These are phyloP conservation scores for Ardeotis arabs DNA, from an alignment of 2,113 vertebrate genomes.

Conservation along the genomic window DNA sequence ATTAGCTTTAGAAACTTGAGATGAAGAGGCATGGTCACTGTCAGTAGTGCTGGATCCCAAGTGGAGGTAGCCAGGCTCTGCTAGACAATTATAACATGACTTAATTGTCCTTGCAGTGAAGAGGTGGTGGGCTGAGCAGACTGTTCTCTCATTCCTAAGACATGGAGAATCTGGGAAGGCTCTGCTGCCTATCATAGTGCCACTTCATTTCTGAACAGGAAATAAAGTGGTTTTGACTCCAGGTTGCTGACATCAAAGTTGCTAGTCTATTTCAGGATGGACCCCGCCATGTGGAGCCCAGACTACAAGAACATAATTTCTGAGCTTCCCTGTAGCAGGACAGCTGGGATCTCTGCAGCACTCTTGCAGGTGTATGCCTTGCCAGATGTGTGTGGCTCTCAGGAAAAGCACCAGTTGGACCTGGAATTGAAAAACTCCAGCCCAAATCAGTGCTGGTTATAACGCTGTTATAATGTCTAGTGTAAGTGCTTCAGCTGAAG, in stretches of 20 bases:
- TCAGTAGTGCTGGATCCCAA: neutral
- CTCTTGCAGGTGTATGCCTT: fast-evolving
- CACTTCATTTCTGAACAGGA: neutral
- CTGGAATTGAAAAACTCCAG: neutral
- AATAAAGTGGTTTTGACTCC: neutral
- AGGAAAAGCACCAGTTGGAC: neutral
- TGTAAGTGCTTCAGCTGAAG: neutral
- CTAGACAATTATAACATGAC: neutral
- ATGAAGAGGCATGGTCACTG: neutral
- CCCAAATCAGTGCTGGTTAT: neutral
- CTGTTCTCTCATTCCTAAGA: neutral
- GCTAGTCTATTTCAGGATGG: fast-evolving
- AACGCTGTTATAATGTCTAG: neutral
- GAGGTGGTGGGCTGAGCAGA: neutral
- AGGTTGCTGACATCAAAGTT: neutral
- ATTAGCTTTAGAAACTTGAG: neutral
- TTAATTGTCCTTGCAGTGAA: neutral
- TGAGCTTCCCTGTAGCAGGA: neutral
- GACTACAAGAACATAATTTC: fast-evolving
- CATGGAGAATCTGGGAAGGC: neutral
- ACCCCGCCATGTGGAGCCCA: neutral
- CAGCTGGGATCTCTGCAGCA: neutral
- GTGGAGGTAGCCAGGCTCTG: neutral
- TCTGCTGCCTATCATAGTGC: neutral
- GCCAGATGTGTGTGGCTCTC: fast-evolving